Base-by-base conservation (phyloP, 1,140 invertebrate genomes). In the Anastatus disparis region DNA sequence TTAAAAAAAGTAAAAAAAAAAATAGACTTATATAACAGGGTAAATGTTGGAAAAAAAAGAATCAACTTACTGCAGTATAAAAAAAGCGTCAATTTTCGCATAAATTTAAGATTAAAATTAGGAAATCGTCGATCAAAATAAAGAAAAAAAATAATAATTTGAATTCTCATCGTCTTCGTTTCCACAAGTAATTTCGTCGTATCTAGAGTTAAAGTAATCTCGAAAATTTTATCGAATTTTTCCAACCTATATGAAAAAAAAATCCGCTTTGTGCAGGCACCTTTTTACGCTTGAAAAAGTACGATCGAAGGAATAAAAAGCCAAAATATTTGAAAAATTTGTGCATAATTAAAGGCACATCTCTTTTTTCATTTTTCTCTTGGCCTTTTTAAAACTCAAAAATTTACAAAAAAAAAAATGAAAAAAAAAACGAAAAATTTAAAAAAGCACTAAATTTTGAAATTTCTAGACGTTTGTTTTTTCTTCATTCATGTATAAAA, bases 21-120 rank as follows among this genome's bases (percentile, higher is more conserved):
- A 48, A 69, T 52, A 53, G 66, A 70, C 58, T 70, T 70, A 46
- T 6, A n/a, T 17, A 44, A 70, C 67, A 62, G 67, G 67, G 67
- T 70, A 70, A 62, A 44, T 20, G 40, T 69, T 52, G 40, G 46
- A 29, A 46, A 56, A 48, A 17, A 7, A 63, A 63, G 48, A 44
- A 9, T 8, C 15, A 44, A n/a, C n/a, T n/a, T n/a, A n/a, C n/a
- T n/a, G n/a, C n/a, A n/a, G n/a, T n/a, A n/a, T n/a, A n/a, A n/a
- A n/a, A n/a, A n/a, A n/a, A n/a, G 26, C 40, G 12, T 58, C 42
- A 8, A 58, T 40, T 58, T 58, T 12, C 35, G 35, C 12, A 42
- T 26, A 26, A 9, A 58, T 22, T 38, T 15, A 42, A 0, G 42
- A 22, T 56, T 56, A 3, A 22, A 56, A 38, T n/a, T n/a, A n/a